phyloP scores from a whole-genome alignment of 2,113 vertebrate genomes.

The Tor tambroides region DNA sequence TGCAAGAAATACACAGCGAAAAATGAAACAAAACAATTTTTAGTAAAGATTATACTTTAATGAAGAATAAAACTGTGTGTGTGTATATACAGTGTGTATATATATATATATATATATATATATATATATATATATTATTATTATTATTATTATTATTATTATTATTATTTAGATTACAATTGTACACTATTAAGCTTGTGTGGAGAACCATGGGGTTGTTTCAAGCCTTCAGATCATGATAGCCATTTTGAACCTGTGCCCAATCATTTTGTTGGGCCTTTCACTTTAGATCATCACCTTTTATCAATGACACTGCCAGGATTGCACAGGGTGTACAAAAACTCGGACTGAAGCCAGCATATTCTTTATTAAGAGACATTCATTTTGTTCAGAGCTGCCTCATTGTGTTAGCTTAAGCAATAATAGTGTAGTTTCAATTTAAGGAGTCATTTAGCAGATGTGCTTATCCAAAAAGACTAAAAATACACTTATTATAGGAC shows the following conservation, averaged over 20 bases:
- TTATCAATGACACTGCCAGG: background rate
- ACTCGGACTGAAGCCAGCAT: background rate
- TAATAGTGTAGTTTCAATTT: background rate
- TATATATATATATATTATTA: too few relatives aligned
- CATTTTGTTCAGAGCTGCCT: background rate
- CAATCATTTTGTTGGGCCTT: background rate
- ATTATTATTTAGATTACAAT: background rate
- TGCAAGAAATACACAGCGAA: background rate
- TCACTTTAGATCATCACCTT: background rate
- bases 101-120: background rate
- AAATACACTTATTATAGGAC: background rate
- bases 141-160: too few relatives aligned
- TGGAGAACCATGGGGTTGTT: background rate
- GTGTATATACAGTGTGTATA: too few relatives aligned
- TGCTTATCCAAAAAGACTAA: background rate
- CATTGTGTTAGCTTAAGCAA: constrained; percentile 10
- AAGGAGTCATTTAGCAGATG: constrained; percentile 5
- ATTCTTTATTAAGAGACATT: constrained; percentile 3
- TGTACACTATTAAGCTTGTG: background rate
- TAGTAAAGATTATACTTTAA: too few relatives aligned
- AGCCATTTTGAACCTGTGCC: constrained; percentile 10
- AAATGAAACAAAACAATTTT: background rate
- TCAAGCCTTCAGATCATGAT: background rate
- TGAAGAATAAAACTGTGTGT: too few relatives aligned
- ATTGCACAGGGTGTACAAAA: background rate